Base-by-base conservation (phyloP, 2,113 vertebrate genomes). In the Anthoscopus minutus region DNA sequence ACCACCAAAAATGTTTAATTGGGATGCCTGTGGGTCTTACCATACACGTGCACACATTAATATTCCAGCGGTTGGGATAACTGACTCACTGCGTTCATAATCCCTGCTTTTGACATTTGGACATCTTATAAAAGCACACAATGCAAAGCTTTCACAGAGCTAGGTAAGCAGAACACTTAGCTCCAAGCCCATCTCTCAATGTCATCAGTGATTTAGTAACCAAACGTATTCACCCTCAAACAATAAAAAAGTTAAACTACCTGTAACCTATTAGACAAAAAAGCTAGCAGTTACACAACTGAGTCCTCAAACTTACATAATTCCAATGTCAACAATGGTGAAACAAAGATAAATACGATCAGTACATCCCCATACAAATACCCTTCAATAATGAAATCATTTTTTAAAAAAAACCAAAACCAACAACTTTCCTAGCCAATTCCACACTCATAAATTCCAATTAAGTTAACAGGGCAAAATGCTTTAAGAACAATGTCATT, bases 271-370 rank as follows among this genome's bases (percentile, higher is more conserved):
- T 47, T 2, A 79, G 18, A 54, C 33, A 73, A 76, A 89, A 92
- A 61, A 66, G 15, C 57, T 65, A 81, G 25, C 47, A 86, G 33
- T 87, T 94, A 81, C 85, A 88, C 66, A 88, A 93, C 1, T 31
- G 33, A 73, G 50, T 77, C 40, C 53, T 87, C 78, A 66, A 66
- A 56, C 51, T 92, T 84, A 53, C 28, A 18, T 69, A 54, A 89
- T 51, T 69, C 58, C 79, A 91, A 6, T 47, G 87, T 94, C 81
- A 95, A 91, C 67, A 88, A 38, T 48, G 58, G 10, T 54, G 81
- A 91, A 96, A 94, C 67, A 89, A 89, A 88, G 73, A 73, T 38
- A 95, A 95, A 83, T 2, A 94, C 12, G 7, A 86, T 54, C 58
- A 56, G 33, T 15, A 70, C 10, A 13, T 73, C 33, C 45, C 66